phyloP scores from a whole-genome alignment of 2,888 invertebrate genomes.

The Hemithea aestivaria region DNA sequence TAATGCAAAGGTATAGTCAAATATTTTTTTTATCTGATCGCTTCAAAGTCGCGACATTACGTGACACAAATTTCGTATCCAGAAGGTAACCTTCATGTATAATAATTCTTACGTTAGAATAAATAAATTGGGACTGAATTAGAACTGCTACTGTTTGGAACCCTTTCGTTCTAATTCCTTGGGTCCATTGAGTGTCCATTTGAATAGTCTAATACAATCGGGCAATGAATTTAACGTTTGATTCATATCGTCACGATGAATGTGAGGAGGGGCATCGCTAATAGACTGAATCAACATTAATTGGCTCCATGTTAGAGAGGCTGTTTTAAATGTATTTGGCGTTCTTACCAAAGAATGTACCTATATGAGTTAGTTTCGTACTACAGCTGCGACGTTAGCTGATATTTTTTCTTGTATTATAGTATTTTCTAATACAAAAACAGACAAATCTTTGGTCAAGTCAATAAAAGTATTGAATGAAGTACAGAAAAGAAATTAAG shows the following conservation, averaged over 20 bases:
- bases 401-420: no score
- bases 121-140: slow-evolving; percentile 3
- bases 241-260: slow-evolving; percentile 11
- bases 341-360: no score
- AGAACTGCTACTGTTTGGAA: slow-evolving; percentile 2
- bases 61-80: slow-evolving; percentile 20
- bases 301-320: slow-evolving; percentile 4
- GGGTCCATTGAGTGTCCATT: not conserved
- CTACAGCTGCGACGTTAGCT: no score
- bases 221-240: slow-evolving; percentile 13
- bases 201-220: slow-evolving; percentile 9
- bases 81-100: slow-evolving; percentile 14
- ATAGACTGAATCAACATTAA: slow-evolving; percentile 16
- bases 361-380: no score
- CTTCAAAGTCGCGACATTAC: slow-evolving; percentile 23
- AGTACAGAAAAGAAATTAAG: no score
- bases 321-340: not conserved
- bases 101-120: slow-evolving; percentile 1
- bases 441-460: no score
- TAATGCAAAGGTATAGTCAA: slow-evolving; percentile 5
- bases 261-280: slow-evolving; percentile 10
- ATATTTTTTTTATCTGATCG: slow-evolving; percentile 22
- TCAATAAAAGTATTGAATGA: no score
- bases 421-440: no score
- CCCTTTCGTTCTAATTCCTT: slow-evolving; percentile 4